Base-by-base conservation (phyloP, 2,113 vertebrate species). In the Oreamnos americanus region DNA sequence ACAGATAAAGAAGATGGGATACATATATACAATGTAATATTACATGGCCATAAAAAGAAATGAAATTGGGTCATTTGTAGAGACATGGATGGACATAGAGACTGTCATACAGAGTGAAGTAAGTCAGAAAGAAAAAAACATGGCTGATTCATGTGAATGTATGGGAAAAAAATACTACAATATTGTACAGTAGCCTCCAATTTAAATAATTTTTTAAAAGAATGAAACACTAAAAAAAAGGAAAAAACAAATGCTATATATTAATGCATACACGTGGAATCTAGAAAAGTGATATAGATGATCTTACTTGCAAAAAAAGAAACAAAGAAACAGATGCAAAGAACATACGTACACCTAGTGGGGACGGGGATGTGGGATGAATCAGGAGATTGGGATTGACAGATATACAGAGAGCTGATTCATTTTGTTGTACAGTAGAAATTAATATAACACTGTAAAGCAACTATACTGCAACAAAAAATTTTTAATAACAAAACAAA, bases 361-460 rank as follows among this genome's bases (percentile, higher is more conserved):
- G 67, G 67, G 67, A 71, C 5, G 67, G 64, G n/a, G n/a, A 71
- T 6, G 19, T 23, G 67, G n/a, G 67, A 23, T 71, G n/a, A 71
- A 39, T 3, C 39, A 10, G n/a, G n/a, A 71, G 19, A 39, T 0
- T 12, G 10, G 67, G 19, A 12, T 12, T 21, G 67, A 71, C n/a
- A 23, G 3, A 71, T 71, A 71, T 5, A 71, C 67, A 71, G 21
- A 23, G 19, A 71, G 10, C 19, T 3, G n/a, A 39, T 13, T 6
- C 67, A 23, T n/a, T 23, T 23, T 71, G 5, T 21, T 6, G 10
- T 39, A 39, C n/a, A 39, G n/a, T 2, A 71, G 67, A 23, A 39
- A 6, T n/a, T 12, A 71, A 39, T 12, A 39, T 11, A 36, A 23
- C 19, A 39, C 19, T 12, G 19, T 71, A 39, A 39, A 39, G 11